Evolutionary conservation across 2,888 invertebrate species (phyloP), one percentile per base, ranked within the genome.

Genomic region (Tholera decimalis): DNA sequence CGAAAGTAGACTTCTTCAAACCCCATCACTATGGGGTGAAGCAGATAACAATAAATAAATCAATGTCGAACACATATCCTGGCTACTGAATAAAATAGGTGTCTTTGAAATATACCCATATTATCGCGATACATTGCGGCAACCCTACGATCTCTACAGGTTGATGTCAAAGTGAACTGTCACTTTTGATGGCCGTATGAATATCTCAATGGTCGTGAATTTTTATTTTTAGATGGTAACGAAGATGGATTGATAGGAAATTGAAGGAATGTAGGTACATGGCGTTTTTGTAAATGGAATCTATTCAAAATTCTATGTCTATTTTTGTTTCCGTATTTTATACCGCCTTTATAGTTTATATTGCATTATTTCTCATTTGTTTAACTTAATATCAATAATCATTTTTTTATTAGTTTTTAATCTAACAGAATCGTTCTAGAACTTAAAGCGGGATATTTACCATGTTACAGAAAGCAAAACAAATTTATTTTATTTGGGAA

Each of bases 21-120:
- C 81, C 81, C 79, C 79, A 80, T 76, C 81, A 24, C 62, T 68
- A 73, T 66, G 78, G 81, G 81, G 71, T 78, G 65, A 22, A 44
- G 63, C 47, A 82, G 87, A 87, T 85, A 86, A 88, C 85, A 84
- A 87, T 89, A 88, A 89, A 93, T 93, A 94, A 92, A 92, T 92
- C 93, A 90, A 85, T 71, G 89, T 88, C 90, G 77, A 82, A 84
- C 76, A 71, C 79, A 80, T 84, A 64, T 73, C 70, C 64, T 69
- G 54, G 78, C 80, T 77, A 82, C 88, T 92, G 92, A 92, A 93
- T 93, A 93, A 93, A 92, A 91, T 87, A 93, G 85, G 85, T 90
- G 91, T 92, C 92, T 91, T 92, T 92, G 93, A 92, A 85, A 92
- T 90, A 93, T 91, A 85, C 86, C 84, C 88, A 88, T 88, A 87